Base-by-base conservation (phyloP, 2,888 invertebrate species). In the Acholoe squamosa region DNA sequence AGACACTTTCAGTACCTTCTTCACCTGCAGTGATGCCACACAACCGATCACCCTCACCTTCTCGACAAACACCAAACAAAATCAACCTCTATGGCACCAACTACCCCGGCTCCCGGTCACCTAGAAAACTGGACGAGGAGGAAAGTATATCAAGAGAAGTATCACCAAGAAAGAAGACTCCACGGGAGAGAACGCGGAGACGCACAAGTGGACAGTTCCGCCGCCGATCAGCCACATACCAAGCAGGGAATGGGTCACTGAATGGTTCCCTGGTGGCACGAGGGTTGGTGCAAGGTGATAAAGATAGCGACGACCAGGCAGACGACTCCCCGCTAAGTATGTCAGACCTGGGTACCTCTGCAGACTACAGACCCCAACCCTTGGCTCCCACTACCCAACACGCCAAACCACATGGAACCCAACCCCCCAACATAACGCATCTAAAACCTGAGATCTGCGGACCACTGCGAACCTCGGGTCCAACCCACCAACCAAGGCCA, bases 141-240 rank as follows among this genome's bases (percentile, higher is more conserved):
- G 7, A n/a, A 10, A 31, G n/a, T 56, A 54, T 16, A 1, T 28
- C 16, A 31, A 3, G 19, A 3, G 1, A 10, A 10, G 28, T 34
- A 3, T 43, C 52, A 0, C 86, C 54, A 3, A 5, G 28, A 5
- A 86, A 86, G 56, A 52, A 19, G 22, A 86, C 54, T n/a, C 86
- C 86, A 56, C 25, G 56, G 52, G 86, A 52, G 54, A 52, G 25
- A 28, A 86, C 86, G 1, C 25, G 86, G 54, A 1, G 86, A 0
- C 16, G 86, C 10, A 54, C 86, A 0, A 86, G 86, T 33, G 86
- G 86, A 0, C 86, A 86, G 33, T 86, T 86, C 86, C 19, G 54
- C 7, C 22, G 86, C 1, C 86, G 54, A n/a, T 86, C 86, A 28
- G 5, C 52, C n/a, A 52, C 86, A 22, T 56, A 54, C 28, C 52